A percentile compares a stretch with the other conserved stretches of the same genome.
Conservation (phyloP, 2,797 vertebrate genomes). For the Eupleurogrammus muticus region DNA sequence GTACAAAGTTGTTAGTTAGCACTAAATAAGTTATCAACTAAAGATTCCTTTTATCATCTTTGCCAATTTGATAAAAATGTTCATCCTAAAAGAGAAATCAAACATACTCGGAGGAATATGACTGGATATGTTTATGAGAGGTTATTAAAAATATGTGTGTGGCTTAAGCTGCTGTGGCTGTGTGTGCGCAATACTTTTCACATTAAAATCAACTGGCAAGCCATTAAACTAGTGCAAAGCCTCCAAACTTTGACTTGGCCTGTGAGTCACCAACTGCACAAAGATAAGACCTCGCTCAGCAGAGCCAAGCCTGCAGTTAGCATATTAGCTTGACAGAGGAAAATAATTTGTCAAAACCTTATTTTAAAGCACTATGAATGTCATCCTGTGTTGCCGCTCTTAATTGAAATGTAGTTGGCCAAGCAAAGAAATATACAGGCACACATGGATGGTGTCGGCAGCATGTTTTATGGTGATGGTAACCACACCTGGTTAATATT, state of each 20-base stretch:
- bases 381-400: constrained; percentile 82
- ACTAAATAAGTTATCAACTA: constrained; percentile 16
- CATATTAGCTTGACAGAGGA: constrained; percentile 77
- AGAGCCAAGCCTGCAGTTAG: constrained; percentile 65
- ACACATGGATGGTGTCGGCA: constrained; percentile 74
- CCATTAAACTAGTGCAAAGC: constrained; percentile 64
- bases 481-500: constrained; percentile 86
- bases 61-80: constrained; percentile 29
- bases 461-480: constrained; percentile 81
- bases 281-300: constrained; percentile 67
- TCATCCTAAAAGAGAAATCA: constrained; percentile 29
- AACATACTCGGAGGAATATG: constrained; percentile 4
- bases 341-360: constrained; percentile 85
- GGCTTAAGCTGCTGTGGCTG: constrained; percentile 43
- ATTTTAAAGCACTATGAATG: constrained; percentile 86
- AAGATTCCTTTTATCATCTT: constrained; percentile 15
- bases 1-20: not conserved
- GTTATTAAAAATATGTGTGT: constrained; percentile 36
- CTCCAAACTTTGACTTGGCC: constrained; percentile 59
- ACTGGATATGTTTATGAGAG: constrained; percentile 37
- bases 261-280: constrained; percentile 58
- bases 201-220: constrained; percentile 63
- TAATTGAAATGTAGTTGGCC: constrained; percentile 84
- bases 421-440: constrained; percentile 78
- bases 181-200: constrained; percentile 49